A percentile compares a stretch with the other conserved stretches of the same genome.
phyloP scores from a whole-genome alignment of 2,797 vertebrate species.

The Sebastes kiyomatsui region DNA sequence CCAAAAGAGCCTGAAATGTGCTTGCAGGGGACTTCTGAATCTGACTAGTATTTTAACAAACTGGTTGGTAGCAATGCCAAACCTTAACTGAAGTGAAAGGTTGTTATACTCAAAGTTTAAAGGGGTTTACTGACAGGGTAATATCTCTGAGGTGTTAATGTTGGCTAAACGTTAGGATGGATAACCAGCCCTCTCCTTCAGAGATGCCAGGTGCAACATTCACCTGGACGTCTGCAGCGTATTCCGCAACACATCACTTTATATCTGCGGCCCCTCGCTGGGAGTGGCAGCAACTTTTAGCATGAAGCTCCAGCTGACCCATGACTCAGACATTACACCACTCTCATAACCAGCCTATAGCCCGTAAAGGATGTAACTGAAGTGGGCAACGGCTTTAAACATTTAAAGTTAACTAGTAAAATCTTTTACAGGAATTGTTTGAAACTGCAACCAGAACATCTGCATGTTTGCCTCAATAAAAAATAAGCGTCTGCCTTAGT shows the following conservation, averaged over 20 bases:
- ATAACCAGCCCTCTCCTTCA: constrained; percentile 2
- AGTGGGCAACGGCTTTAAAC: constrained; percentile 29
- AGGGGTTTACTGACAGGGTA: neutral
- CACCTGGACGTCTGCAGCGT: constrained; percentile 18
- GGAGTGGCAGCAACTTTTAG: constrained; percentile 37
- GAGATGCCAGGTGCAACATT: neutral
- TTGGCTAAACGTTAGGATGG: neutral
- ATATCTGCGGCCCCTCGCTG: constrained; percentile 22
- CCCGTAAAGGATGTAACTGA: constrained; percentile 35
- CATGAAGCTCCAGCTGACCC: constrained; percentile 35
- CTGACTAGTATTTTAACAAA: constrained; percentile 38
- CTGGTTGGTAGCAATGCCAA: constrained; percentile 34
- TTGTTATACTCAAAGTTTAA: neutral
- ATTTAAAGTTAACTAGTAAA: constrained; percentile 34
- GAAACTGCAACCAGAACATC: constrained; percentile 28
- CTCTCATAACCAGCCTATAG: constrained; percentile 20
- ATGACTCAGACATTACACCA: constrained; percentile 11
- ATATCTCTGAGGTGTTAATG: neutral
- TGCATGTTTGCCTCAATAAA: constrained; percentile 25
- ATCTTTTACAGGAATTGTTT: constrained; percentile 24
- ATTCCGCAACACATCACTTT: constrained; percentile 20
- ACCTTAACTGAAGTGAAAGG: neutral
- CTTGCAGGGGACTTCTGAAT: constrained; percentile 49
- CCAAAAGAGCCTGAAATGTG: constrained; percentile 37
- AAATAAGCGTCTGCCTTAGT: neutral